Evolutionary conservation across 1,140 invertebrate genomes (phyloP).

Genomic region (Calephelis virginiensis): DNA sequence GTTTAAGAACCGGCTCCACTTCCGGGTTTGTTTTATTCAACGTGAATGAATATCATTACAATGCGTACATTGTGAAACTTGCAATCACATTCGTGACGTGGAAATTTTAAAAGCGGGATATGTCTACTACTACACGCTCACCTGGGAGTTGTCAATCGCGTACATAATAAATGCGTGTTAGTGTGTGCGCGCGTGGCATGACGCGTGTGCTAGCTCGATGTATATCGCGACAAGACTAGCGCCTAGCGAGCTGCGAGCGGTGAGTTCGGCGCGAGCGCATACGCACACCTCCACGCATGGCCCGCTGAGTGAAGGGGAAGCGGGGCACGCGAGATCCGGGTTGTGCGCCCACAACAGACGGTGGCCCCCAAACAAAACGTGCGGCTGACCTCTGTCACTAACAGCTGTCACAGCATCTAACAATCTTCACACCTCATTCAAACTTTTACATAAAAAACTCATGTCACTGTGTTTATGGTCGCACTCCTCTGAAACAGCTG

Average conservation of each 20-base stretch:
- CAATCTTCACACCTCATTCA: constrained; percentile 11
- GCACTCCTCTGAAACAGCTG: no score
- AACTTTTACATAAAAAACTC: no score
- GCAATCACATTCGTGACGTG: constrained; percentile 35
- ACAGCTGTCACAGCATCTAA: constrained; percentile 40
- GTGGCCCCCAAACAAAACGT: constrained; percentile 68
- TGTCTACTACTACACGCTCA: constrained; percentile 48
- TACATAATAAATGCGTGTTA: constrained; percentile 65
- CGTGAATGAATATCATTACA: constrained; percentile 66
- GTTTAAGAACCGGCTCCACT: constrained; percentile 70
- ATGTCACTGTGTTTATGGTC: no score
- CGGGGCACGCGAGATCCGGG: constrained; percentile 71
- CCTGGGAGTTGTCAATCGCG: constrained; percentile 72
- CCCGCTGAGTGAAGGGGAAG: constrained; percentile 70
- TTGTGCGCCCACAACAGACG: constrained; percentile 69
- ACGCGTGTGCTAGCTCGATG: constrained; percentile 48
- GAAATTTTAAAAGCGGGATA: constrained; percentile 29
- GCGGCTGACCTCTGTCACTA: constrained; percentile 60
- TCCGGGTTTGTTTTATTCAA: constrained; percentile 59
- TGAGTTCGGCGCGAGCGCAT: constrained; percentile 33
- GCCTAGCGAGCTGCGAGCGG: constrained; percentile 35
- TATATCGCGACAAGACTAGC: constrained; percentile 51
- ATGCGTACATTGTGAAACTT: constrained; percentile 42
- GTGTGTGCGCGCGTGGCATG: constrained; percentile 47
- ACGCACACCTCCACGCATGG: constrained; percentile 63